Percentiles rank a stretch among this genome's conserved stretches.
Evolutionary conservation across 2,888 invertebrate genomes (phyloP).

Genomic region (Empis stercorea): DNA sequence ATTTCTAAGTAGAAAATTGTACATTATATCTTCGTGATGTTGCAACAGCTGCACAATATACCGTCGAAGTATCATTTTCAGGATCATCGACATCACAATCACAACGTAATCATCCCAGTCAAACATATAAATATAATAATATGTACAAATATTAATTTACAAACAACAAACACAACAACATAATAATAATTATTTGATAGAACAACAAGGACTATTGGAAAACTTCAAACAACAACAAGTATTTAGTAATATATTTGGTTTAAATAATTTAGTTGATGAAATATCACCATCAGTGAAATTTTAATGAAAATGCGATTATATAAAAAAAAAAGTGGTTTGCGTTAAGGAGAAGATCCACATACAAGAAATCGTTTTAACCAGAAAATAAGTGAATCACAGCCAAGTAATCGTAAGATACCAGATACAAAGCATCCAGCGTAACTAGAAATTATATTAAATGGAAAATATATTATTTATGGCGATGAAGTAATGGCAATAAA

Average conservation of each 20-base stretch:
- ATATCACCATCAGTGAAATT: slow-evolving; percentile 38
- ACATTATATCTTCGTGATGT: slow-evolving; percentile 54
- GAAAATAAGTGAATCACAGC: slow-evolving; percentile 77
- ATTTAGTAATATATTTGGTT: slow-evolving; percentile 21
- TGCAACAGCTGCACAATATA: slow-evolving; percentile 35
- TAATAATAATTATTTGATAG: not conserved
- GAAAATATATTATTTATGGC: too few relatives aligned
- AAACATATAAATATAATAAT: not conserved
- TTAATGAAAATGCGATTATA: slow-evolving; percentile 77
- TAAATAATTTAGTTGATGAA: slow-evolving; percentile 17
- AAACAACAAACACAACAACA: slow-evolving; percentile 16
- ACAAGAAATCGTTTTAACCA: slow-evolving; percentile 92
- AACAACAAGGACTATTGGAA: too few relatives aligned
- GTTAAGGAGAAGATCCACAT: slow-evolving; percentile 80
- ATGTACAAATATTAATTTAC: not conserved
- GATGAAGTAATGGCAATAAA: too few relatives aligned
- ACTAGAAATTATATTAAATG: slow-evolving; percentile 40
- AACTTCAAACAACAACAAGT: slow-evolving; percentile 19
- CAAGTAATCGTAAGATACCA: slow-evolving; percentile 81
- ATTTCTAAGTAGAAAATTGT: slow-evolving; percentile 76
- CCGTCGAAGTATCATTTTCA: slow-evolving; percentile 30
- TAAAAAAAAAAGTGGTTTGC: slow-evolving; percentile 63
- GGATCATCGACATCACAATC: slow-evolving; percentile 18
- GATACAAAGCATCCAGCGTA: slow-evolving; percentile 88
- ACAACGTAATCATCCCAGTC: slow-evolving; percentile 17